These are phyloP conservation scores for Drosophila repleta DNA, from an alignment of 1,140 invertebrate genomes.

Conservation along the genomic window DNA sequence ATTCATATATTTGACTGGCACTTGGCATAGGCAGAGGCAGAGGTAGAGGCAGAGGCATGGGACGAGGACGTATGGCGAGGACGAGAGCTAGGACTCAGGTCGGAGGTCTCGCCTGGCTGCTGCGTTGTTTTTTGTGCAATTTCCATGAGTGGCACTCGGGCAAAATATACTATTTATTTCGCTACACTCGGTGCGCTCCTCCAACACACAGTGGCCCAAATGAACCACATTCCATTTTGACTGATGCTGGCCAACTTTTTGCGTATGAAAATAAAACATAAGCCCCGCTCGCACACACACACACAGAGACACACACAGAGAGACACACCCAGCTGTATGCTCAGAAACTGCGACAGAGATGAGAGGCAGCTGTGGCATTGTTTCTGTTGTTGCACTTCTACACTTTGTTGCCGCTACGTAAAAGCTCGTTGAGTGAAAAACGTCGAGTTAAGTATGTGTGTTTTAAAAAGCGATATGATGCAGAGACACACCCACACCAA, in stretches of 20 bases:
- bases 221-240: constrained; percentile 70
- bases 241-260: constrained; percentile 68
- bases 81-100: constrained; percentile 2
- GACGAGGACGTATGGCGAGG: neutral
- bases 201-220: constrained; percentile 56
- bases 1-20: constrained; percentile 80
- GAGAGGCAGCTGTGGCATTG: constrained; percentile 50
- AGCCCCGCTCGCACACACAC: constrained; percentile 10
- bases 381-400: constrained; percentile 76
- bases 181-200: constrained; percentile 50
- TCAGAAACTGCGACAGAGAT: constrained; percentile 43
- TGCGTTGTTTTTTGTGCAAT: constrained; percentile 76
- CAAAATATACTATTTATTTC: constrained; percentile 82
- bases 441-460: constrained; percentile 80
- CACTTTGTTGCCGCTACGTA: constrained; percentile 76
- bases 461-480: constrained; percentile 61
- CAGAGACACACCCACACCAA: constrained; percentile 39
- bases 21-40: constrained; percentile 65
- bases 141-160: constrained; percentile 80
- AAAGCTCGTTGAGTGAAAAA: constrained; percentile 81
- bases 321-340: neutral
- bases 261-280: constrained; percentile 65
- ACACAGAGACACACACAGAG: constrained; percentile 3
- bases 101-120: constrained; percentile 28
- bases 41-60: neutral